A percentile compares a stretch with the other conserved stretches of the same genome.
Evolutionary conservation across 1,140 invertebrate genomes (phyloP).

Genomic region (Drosophila baimaii): DNA sequence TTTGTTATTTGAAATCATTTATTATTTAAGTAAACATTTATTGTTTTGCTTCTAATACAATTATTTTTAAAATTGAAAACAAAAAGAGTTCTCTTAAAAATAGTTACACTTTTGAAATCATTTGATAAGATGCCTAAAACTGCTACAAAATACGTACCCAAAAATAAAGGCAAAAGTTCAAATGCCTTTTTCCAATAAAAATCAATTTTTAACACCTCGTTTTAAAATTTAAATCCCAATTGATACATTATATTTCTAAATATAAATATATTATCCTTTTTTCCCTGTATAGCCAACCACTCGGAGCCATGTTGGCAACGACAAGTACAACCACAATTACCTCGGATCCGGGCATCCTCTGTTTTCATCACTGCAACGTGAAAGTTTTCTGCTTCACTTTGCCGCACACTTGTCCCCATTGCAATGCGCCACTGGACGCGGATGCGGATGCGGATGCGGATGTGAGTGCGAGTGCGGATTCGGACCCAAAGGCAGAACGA

Average conservation of each 20-base stretch:
- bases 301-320: conserved; percentile 51
- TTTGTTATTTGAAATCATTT: not conserved
- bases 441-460: conserved; percentile 39
- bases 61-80: too few species aligned
- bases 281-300: conserved; percentile 5
- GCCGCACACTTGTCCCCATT: conserved; percentile 89
- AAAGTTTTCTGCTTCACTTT: conserved; percentile 91
- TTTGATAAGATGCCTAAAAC: too few species aligned
- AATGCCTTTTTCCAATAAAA: accelerated
- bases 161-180: accelerated
- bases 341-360: conserved; percentile 90
- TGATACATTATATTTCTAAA: too few species aligned
- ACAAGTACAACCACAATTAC: conserved; percentile 78
- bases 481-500: conserved; percentile 26
- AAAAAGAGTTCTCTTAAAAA: not conserved
- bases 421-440: conserved; percentile 86
- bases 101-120: not conserved
- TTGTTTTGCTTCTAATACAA: too few species aligned
- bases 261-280: not conserved
- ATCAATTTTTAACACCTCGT: too few species aligned
- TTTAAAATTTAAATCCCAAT: not conserved
- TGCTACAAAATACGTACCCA: not conserved
- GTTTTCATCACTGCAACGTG: conserved; percentile 91
- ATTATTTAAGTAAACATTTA: too few species aligned
- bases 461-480: conserved; percentile 27